Evolutionary conservation across 2,888 invertebrate genomes (phyloP).

Genomic region (Hyposoter dolosus): DNA sequence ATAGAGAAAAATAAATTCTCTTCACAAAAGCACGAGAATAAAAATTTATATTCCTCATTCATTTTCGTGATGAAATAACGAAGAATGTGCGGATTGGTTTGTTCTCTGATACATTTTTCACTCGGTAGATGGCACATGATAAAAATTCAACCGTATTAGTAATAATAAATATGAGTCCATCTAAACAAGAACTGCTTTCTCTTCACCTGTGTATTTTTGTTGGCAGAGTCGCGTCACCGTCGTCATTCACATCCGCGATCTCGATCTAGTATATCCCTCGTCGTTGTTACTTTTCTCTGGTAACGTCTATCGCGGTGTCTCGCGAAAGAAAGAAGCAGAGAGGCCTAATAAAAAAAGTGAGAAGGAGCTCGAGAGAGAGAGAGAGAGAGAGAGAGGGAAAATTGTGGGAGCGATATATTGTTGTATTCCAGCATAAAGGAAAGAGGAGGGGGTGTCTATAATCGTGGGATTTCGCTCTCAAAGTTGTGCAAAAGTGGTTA

Average conservation of each 20-base stretch:
- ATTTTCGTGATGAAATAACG: constrained; percentile 8
- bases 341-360: constrained; percentile 35
- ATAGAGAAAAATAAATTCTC: neutral
- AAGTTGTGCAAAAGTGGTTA: constrained; percentile 66
- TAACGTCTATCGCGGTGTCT: constrained; percentile 2
- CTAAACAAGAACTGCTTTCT: constrained; percentile 57
- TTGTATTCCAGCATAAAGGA: constrained; percentile 36
- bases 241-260: constrained; percentile 46
- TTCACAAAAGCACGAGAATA: neutral
- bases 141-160: constrained; percentile 36
- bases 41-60: neutral
- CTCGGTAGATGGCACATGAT: constrained; percentile 4
- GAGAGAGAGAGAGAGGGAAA: constrained; percentile 53
- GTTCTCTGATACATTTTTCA: constrained; percentile 17
- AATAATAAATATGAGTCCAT: constrained; percentile 30
- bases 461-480: constrained; percentile 64
- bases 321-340: constrained; percentile 29
- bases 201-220: constrained; percentile 51
- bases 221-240: neutral
- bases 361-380: constrained; percentile 44
- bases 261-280: constrained; percentile 41
- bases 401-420: constrained; percentile 66
- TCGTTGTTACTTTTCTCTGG: constrained; percentile 31
- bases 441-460: constrained; percentile 25
- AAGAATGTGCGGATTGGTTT: neutral